Evolutionary conservation across 2,797 vertebrate species (phyloP).

Genomic region (Euthynnus affinis): DNA sequence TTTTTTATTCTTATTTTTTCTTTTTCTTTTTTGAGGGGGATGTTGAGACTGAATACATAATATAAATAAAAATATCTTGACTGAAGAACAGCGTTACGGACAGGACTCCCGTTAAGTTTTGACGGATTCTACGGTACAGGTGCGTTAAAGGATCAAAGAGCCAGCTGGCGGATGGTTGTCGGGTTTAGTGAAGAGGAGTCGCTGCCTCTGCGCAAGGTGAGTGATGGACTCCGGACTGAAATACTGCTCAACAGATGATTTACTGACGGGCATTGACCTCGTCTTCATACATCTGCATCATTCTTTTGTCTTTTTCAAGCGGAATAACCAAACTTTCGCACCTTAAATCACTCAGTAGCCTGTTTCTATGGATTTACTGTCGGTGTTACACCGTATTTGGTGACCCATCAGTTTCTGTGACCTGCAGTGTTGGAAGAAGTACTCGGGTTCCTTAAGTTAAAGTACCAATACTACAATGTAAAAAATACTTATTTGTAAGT

Average conservation of each 20-base stretch:
- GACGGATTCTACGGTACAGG: constrained; percentile 75
- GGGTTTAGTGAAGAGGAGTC: constrained; percentile 71
- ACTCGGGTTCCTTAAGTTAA: too few species aligned
- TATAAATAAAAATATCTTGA: neutral
- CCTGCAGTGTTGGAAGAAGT: too few species aligned
- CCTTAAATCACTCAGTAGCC: constrained; percentile 13
- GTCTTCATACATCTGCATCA: neutral
- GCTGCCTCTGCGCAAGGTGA: constrained; percentile 80
- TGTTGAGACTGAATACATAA: constrained; percentile 17
- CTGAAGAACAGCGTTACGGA: constrained; percentile 5
- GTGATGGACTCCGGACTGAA: constrained; percentile 52
- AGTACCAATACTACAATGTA: too few species aligned
- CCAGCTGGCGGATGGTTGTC: constrained; percentile 77
- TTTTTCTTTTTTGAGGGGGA: constrained; percentile 11
- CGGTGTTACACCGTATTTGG: neutral
- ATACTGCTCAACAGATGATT: constrained; percentile 41
- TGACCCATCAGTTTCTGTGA: too few species aligned
- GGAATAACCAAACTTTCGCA: constrained; percentile 2
- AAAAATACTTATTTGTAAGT: too few species aligned
- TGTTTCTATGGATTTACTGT: neutral
- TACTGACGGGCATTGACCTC: constrained; percentile 8
- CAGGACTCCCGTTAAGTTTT: constrained; percentile 51
- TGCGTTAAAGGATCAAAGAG: constrained; percentile 62
- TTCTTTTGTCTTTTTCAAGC: neutral
- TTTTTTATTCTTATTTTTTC: too few species aligned